Evolutionary conservation across 1,140 invertebrate species (phyloP), one percentile per base, ranked within the genome.

Genomic region (Aphaenogaster floridana): DNA sequence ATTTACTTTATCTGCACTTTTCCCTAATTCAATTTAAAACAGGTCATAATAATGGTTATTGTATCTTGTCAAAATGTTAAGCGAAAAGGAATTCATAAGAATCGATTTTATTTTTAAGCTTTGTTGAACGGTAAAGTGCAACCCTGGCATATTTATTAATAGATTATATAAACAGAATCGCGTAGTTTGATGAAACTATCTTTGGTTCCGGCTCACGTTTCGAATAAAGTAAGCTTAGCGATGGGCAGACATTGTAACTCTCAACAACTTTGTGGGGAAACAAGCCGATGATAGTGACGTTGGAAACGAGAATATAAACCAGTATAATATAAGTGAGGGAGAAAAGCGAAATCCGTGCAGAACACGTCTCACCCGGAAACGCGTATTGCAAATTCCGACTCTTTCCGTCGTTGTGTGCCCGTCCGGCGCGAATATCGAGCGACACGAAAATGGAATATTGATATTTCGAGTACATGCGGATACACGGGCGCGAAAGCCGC

Each of bases 381-480:
- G 77, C 59, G 83, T 86, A 86, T 86, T 86, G 85, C 77, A 57
- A 86, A 86, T 81, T 81, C 77, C 52, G 39, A 59, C 64, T 86
- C 72, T 77, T 76, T 50, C 50, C 83, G 72, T 77, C 81, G 74
- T 36, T 78, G 57, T 78, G 57, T 15, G 52, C 45, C 39, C 42
- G 45, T 78, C 83, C 71, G 48, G 48, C 61, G 28, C 76, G 52
- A 86, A 80, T 86, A 80, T 86, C 85, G 85, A 81, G 42, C 76
- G 85, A 63, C 64, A 80, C 52, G 77, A 86, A 86, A 86, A 86
- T 81, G 85, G 85, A 86, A 86, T 86, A 86, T 86, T 86, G 85
- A 86, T 86, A 86, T 86, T 86, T 80, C 76, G 74, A 54, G 52
- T 86, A 86, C 48, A 68, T 15, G 59, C 63, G 50, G 52, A 61